These are phyloP conservation scores for Drosophila orena DNA, from an alignment of 1,140 invertebrate species.

Conservation along the genomic window DNA sequence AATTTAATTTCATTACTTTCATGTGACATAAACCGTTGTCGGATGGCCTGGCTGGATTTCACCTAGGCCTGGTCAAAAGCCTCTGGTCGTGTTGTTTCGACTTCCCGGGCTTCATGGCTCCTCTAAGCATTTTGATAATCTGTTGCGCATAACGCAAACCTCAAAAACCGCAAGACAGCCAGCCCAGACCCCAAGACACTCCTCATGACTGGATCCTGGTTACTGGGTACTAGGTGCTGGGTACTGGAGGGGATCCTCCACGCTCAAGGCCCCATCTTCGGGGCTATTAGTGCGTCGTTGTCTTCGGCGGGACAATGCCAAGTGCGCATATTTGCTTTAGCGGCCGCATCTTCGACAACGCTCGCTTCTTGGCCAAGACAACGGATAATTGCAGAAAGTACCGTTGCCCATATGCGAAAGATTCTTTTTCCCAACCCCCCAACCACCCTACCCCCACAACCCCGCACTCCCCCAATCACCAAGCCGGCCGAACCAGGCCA, in stretches of 20 bases:
- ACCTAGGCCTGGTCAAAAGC: constrained; percentile 33
- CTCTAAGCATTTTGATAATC: constrained; percentile 79
- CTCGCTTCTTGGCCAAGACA: constrained; percentile 57
- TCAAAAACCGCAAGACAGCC: constrained; percentile 72
- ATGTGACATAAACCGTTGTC: constrained; percentile 80
- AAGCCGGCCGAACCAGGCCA: constrained; percentile 41
- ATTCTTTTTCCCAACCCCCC: constrained; percentile 47
- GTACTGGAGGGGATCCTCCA: background rate
- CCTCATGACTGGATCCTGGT: constrained; percentile 23
- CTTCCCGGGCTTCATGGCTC: constrained; percentile 5
- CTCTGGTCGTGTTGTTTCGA: constrained; percentile 38
- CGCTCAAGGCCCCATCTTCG: constrained; percentile 19
- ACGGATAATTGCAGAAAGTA: constrained; percentile 82
- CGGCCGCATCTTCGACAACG: constrained; percentile 56
- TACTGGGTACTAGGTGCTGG: background rate
- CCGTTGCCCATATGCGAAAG: constrained; percentile 77
- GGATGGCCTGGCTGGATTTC: constrained; percentile 31
- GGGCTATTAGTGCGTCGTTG: constrained; percentile 81
- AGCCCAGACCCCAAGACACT: constrained; percentile 28
- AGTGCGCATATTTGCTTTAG: constrained; percentile 73
- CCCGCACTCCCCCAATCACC: no score
- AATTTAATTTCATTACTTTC: constrained; percentile 83
- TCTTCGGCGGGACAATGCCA: constrained; percentile 76
- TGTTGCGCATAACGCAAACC: constrained; percentile 82
- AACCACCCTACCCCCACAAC: no score